Evolutionary conservation across 2,797 vertebrate genomes (phyloP).

Genomic region (Karalla daura): DNA sequence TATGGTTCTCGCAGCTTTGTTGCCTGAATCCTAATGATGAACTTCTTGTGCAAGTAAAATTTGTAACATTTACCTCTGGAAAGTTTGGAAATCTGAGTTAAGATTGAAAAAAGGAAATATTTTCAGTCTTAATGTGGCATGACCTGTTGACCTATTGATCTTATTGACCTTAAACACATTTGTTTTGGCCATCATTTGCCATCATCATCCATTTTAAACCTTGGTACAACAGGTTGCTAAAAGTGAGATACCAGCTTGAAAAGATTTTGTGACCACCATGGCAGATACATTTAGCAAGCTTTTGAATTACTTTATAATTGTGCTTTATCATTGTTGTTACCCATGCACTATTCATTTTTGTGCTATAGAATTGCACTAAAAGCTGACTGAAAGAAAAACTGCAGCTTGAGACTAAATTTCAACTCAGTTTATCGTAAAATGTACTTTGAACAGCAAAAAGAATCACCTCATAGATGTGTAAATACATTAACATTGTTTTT

Average conservation of each 20-base stretch:
- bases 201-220: not conserved
- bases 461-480: slow-evolving; percentile 6
- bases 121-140: not conserved
- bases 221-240: not conserved
- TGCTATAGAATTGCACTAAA: slow-evolving; percentile 62
- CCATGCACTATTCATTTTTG: slow-evolving; percentile 60
- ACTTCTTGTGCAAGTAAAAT: not conserved
- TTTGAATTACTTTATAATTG: slow-evolving; percentile 14
- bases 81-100: not conserved
- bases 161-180: not conserved
- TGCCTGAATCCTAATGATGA: not conserved
- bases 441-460: not conserved
- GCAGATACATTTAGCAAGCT: not conserved
- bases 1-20: not conserved
- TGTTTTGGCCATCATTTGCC: not conserved
- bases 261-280: not conserved
- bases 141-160: not conserved
- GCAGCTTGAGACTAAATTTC: not conserved
- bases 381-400: not conserved
- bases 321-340: slow-evolving; percentile 49
- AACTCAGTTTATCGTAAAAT: not conserved
- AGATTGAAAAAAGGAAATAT: not conserved
- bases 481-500: slow-evolving; percentile 14
- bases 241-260: slow-evolving; percentile 5
- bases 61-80: too few species aligned